Evolutionary conservation across 2,113 vertebrate species (phyloP), one percentile per base, ranked within the genome.

Genomic region (Paralichthys olivaceus): DNA sequence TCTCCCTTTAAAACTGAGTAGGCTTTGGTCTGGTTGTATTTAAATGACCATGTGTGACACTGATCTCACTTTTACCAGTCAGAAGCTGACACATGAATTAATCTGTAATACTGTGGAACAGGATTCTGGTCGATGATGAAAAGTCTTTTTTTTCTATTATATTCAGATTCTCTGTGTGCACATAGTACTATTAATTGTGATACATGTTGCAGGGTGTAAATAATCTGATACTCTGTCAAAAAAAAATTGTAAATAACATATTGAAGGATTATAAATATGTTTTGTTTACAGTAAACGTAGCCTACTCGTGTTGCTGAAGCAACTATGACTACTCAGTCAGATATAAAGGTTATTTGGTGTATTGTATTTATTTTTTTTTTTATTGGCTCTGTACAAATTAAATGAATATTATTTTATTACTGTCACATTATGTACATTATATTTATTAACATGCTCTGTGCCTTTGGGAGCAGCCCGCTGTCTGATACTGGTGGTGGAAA

Each of bases 391-490:
- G 74, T 85, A 87, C 53, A 82, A 79, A 85, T 74, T 47, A 71
- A 81, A 69, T 73, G 58, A 64, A 75, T 72, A 54, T 71, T 87
- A 85, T 91, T 89, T 93, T 89, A 51, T 58, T 90, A 84, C 69
- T 83, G 25, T 84, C 47, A 49, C 19, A 72, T 19, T 51, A 57
- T 84, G 60, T 81, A 81, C 28, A 85, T 84, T 65, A 83, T 92
- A 92, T 93, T 91, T 92, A 89, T 91, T 87, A 70, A 69, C 62
- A 80, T 81, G 53, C 62, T 72, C 81, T 83, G 72, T 91, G 78
- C 86, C 88, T 90, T 90, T 80, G 29, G 84, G 58, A 72, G 76
- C n/a, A 78, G 49, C 37, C 37, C 60, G 55, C 40, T 75, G 7
- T 74, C 40, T 77, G 37, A 84, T 76, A 40, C 20, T 73, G 86